Base-by-base conservation (phyloP, 2,888 invertebrate species). In the Portevinia maculata region DNA sequence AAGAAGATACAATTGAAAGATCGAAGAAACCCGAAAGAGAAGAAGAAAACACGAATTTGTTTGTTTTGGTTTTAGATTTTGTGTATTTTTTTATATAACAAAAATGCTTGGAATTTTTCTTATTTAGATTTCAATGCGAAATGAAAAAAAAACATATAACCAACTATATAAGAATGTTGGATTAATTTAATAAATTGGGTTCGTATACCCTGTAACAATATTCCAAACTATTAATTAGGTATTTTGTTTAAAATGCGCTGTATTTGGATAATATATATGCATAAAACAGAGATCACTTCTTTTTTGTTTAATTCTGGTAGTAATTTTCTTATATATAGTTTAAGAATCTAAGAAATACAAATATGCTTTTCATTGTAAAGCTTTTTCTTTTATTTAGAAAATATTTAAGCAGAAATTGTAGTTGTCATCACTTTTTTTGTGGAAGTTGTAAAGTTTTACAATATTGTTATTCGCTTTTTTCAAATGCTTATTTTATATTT, bases 41-140 rank as follows among this genome's bases (percentile, higher is more conserved):
- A 44, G 30, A 79, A 69, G 44, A 75, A 81, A 75, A 81, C 75
- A 69, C 62, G 17, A 34, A 39, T 0, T 8, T 60, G 17, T 48
- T 50, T 46, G 8, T 46, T 52, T 41, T 67, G 44, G 8, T 24
- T 39, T 46, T 52, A 28, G 37, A 55, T 57, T 24, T 41, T 65
- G 21, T 46, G 41, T 53, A 52, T 13, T 11, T 52, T n/a, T 59
- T 30, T 37, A 17, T 44, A 1, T 37, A 28, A 28, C 17, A 24
- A 34, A 37, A 28, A 37, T 41, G 11, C 15, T 50, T 37, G 15
- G 5, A 8, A n/a, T 19, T 28, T n/a, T 30, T 44, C 30, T 44
- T 8, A 34, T 15, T 59, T 48, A 17, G 37, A 11, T 48, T 37
- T 69, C 24, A n/a, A 53, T 32, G 53, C 46, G 21, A 50, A 48